These are phyloP conservation scores for Sus cebifrons DNA, from an alignment of 2,797 vertebrate genomes.

Conservation along the genomic window DNA sequence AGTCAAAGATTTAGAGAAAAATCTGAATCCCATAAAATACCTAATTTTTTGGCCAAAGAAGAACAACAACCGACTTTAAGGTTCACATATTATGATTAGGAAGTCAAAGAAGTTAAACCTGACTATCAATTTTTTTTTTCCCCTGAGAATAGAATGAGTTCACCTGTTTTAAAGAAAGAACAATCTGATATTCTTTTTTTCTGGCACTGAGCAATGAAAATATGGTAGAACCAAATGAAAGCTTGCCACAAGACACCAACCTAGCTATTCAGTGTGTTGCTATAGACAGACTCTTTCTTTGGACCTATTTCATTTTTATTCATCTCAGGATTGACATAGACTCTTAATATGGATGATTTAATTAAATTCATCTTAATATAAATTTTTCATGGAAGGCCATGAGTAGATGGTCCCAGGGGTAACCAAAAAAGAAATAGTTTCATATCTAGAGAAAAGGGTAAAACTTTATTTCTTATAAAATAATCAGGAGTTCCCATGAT, in stretches of 20 bases:
- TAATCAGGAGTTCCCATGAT: not conserved
- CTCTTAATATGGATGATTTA: not conserved
- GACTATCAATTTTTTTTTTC: not conserved
- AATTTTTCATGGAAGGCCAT: not conserved
- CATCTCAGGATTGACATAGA: not conserved
- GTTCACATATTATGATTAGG: not conserved
- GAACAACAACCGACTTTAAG: not conserved
- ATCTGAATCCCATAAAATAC: not conserved
- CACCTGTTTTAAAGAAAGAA: constrained; percentile 8
- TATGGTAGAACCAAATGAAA: not conserved
- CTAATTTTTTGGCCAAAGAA: not conserved
- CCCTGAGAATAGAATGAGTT: not conserved
- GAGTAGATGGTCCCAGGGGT: not conserved
- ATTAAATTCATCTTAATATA: not conserved
- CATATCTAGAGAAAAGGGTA: not conserved
- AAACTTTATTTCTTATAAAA: not conserved
- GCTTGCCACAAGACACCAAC: not conserved
- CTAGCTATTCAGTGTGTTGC: not conserved
- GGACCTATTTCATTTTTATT: constrained; percentile 5
- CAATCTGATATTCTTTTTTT: not conserved
- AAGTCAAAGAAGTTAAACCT: not conserved
- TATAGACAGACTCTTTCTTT: not conserved
- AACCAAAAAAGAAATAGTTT: constrained; percentile 10
- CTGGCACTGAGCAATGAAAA: constrained; percentile 14
- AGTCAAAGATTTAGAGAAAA: not conserved